Evolutionary conservation across 2,888 invertebrate genomes (phyloP), one percentile per base, ranked within the genome.

Genomic region (Athalia rosae): DNA sequence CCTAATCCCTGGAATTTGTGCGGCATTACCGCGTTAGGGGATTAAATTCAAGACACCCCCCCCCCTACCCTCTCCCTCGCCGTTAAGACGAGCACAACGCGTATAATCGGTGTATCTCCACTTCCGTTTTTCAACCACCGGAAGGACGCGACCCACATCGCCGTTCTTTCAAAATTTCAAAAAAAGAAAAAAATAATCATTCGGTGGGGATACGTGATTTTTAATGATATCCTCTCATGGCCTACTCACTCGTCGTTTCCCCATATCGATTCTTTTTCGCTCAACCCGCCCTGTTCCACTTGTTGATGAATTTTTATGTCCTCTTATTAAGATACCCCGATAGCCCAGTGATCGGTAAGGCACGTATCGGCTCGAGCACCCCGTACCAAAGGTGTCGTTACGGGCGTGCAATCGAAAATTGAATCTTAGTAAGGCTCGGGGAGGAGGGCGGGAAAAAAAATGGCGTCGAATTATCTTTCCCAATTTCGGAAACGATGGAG

Each of bases 1-100:
- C 85, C 85, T 87, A 87, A 88, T 87, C 87, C 86, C 80, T 81
- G 64, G 80, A 83, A 85, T 86, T 87, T 84, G 84, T 81, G 28
- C 28, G 87, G 87, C 84, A 86, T 87, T 87, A 87, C 84, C 79
- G 83, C 80, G 83, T 84, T 86, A 85, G 84, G 81, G 84, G 86
- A 45, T 74, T 82, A 83, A 85, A 85, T 85, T 82, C 82, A 82
- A 84, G 83, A 83, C 81, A 80, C 80, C 78, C 79, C 79, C 80
- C 69, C 79, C 78, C 76, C 79, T 80, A 79, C 80, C 78, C 78
- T 79, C 79, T 66, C 79, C 77, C 76, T 77, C 80, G 79, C 66
- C 78, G 79, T 48, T 45, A 74, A 74, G 73, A 74, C 43, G 56
- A 50, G 69, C 43, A 58, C 28, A 74, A 61, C 59, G 59, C 53